phyloP scores from a whole-genome alignment of 2,888 invertebrate species.

The Pammene fasciana region DNA sequence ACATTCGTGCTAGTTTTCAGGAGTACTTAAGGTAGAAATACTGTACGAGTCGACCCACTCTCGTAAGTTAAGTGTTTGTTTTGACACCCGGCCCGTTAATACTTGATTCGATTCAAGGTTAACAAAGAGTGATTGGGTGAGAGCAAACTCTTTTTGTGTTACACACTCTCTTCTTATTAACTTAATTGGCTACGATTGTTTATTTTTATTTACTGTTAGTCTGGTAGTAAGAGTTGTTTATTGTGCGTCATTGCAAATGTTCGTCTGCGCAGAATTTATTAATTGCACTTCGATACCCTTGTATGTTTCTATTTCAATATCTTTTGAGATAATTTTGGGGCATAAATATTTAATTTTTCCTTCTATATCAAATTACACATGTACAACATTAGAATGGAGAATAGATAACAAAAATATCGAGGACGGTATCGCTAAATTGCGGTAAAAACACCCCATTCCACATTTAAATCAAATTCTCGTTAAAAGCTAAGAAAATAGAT shows the following conservation, averaged over 20 bases:
- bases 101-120: constrained; percentile 34
- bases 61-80: constrained; percentile 38
- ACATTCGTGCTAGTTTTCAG: background rate
- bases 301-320: too few relatives aligned
- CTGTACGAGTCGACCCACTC: constrained; percentile 22
- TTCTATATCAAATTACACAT: background rate
- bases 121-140: constrained; percentile 34
- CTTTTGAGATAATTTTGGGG: too few relatives aligned
- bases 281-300: too few relatives aligned
- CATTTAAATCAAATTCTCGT: constrained; percentile 32
- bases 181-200: background rate
- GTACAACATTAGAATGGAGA: background rate
- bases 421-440: constrained; percentile 3
- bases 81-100: constrained; percentile 30
- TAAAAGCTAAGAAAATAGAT: constrained; percentile 31
- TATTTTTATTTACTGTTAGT: background rate
- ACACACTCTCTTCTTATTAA: constrained; percentile 8
- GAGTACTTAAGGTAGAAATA: background rate
- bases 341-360: too few relatives aligned
- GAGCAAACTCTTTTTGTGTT: constrained; percentile 13
- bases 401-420: background rate
- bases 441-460: constrained; percentile 21
- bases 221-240: background rate
- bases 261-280: too few relatives aligned
- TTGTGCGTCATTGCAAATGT: background rate